Evolutionary conservation across 2,113 vertebrate genomes (phyloP).

Genomic region (Callochromis pleurospilus): DNA sequence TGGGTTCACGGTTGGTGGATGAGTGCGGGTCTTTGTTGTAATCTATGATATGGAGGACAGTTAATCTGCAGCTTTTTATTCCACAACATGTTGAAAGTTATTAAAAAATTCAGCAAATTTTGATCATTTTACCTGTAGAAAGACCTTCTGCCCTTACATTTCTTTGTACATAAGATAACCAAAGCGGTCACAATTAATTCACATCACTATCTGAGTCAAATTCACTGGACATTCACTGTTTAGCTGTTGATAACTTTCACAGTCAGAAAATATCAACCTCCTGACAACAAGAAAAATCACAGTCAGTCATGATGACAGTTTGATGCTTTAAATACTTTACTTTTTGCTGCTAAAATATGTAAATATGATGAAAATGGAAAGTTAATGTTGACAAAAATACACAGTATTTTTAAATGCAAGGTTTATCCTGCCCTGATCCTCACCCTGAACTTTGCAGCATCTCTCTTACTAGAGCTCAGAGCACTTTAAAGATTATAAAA

Average conservation of each 20-base stretch:
- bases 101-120: not conserved
- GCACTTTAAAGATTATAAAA: not conserved
- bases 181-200: not conserved
- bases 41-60: accelerated
- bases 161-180: not conserved
- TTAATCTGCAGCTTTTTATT: not conserved
- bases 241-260: not conserved
- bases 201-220: not conserved
- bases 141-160: not conserved
- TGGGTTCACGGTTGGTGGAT: not conserved
- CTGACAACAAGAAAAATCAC: not conserved
- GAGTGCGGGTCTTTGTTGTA: not conserved
- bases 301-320: not conserved
- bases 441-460: not conserved
- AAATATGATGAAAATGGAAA: not conserved
- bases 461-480: not conserved
- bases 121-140: not conserved
- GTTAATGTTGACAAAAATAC: not conserved
- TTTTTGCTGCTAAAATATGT: not conserved
- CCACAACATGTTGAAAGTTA: not conserved
- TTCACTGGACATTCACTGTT: not conserved
- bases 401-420: not conserved
- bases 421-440: not conserved
- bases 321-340: not conserved
- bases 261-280: not conserved